A percentile compares a stretch with the other conserved stretches of the same genome.
These are phyloP conservation scores for Saccopteryx bilineata DNA, from an alignment of 2,113 vertebrate genomes.

Conservation along the genomic window DNA sequence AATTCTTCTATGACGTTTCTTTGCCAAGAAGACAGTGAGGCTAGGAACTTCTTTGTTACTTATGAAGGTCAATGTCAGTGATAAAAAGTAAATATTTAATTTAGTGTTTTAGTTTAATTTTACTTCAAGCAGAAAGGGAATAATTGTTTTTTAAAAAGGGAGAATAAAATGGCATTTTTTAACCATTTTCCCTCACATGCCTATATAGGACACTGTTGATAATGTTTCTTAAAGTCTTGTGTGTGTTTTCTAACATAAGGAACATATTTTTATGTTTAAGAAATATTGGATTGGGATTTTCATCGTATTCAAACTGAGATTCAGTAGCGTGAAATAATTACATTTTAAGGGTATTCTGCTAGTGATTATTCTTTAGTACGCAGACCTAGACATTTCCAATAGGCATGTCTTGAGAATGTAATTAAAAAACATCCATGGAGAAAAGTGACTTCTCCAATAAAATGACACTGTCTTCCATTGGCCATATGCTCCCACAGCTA, in stretches of 20 bases:
- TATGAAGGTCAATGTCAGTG: background rate
- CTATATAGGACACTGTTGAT: background rate
- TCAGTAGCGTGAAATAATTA: constrained; percentile 40
- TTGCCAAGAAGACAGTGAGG: background rate
- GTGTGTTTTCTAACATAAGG: constrained; percentile 31
- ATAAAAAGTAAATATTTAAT: constrained; percentile 7
- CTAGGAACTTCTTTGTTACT: background rate
- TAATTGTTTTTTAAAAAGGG: background rate
- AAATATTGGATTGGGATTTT: constrained; percentile 43
- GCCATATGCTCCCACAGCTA: constrained; percentile 71
- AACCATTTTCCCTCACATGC: rapidly evolving
- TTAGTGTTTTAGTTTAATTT: constrained; percentile 48
- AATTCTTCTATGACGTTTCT: background rate
- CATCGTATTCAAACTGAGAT: constrained; percentile 9
- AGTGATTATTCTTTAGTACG: background rate
- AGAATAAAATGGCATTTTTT: background rate
- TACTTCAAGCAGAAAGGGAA: background rate
- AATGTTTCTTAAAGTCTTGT: background rate
- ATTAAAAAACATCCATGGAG: constrained; percentile 23
- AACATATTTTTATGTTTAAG: constrained; percentile 1
- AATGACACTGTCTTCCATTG: constrained; percentile 3
- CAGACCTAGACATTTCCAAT: constrained; percentile 40
- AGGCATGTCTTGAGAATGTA: constrained; percentile 19
- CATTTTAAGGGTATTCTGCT: background rate
- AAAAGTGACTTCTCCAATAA: constrained; percentile 48